Evolutionary conservation across 2,888 invertebrate species (phyloP).

Genomic region (Orthosia gracilis): DNA sequence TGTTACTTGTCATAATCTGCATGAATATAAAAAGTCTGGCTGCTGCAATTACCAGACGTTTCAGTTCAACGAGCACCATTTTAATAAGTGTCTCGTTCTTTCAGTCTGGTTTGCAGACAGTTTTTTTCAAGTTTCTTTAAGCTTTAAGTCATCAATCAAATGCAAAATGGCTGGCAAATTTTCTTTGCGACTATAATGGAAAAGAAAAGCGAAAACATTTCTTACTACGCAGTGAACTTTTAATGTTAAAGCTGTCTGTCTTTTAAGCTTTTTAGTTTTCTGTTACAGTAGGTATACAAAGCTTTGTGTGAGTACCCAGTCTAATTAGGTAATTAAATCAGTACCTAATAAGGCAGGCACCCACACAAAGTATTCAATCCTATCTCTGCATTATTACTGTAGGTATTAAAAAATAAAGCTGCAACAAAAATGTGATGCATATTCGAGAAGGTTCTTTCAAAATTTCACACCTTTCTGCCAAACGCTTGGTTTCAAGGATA

Average conservation of each 20-base stretch:
- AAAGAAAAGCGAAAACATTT: neutral
- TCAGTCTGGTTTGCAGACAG: slow-evolving; percentile 7
- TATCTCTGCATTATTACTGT: neutral
- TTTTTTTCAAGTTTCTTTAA: neutral
- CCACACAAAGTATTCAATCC: neutral
- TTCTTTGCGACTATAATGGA: neutral
- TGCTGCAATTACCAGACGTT: slow-evolving; percentile 56
- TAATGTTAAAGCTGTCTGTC: neutral
- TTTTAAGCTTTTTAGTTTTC: neutral
- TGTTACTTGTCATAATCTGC: slow-evolving; percentile 22
- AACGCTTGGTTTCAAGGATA: slow-evolving; percentile 17
- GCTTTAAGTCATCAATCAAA: slow-evolving; percentile 37
- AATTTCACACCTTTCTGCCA: slow-evolving; percentile 30
- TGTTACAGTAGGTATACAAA: neutral
- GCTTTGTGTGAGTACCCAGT: neutral
- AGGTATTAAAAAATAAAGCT: slow-evolving; percentile 10
- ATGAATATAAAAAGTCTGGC: slow-evolving; percentile 34
- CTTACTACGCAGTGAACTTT: neutral
- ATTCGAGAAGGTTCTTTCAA: neutral
- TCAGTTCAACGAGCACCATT: slow-evolving; percentile 56
- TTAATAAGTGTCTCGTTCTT: slow-evolving; percentile 41
- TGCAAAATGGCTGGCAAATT: slow-evolving; percentile 7
- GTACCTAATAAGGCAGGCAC: neutral
- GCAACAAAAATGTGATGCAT: slow-evolving; percentile 1
- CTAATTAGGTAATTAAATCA: neutral